Base-by-base conservation (phyloP, 1,140 invertebrate genomes). In the Drosophila punjabiensis region DNA sequence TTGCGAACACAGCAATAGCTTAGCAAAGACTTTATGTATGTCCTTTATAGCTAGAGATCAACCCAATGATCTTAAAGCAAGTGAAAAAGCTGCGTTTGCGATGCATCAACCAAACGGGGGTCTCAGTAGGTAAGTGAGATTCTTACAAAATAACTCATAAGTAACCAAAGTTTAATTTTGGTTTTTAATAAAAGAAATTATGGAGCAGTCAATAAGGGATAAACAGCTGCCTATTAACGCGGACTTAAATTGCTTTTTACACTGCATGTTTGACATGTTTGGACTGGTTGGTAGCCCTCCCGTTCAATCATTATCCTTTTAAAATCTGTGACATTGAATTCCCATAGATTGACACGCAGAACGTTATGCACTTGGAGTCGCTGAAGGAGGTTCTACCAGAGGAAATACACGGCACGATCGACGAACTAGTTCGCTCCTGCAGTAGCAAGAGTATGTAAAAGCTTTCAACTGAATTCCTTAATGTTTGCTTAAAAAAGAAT, bases 211-310 rank as follows among this genome's bases (percentile, higher is more conserved):
- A 0, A 43, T 82, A 14, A 73, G 59, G 30, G 58, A 52, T 3
- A 43, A 30, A 28, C 13, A 11, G 10, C 14, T 92, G 33, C 86
- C 88, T 5, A 53, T 61, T 1, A 79, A 92, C 66, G 47, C 60
- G 4, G n/a, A 20, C 14, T 63, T 92, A 6, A 80, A 91, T 16
- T 92, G 91, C 18, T 92, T 92, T 47, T 14, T 92, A 0, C 82
- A 92, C 52, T 92, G 91, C 73, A 70, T 92, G 75, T 79, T 92
- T 55, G 82, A 92, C 32, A 85, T 75, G 71, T 79, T 92, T n/a
- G 91, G 91, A 33, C 55, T 92, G 68, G 91, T 92, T 9, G 35
- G 48, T 32, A 47, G 20, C 69, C 62, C 28, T 14, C 0, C 1
- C 16, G n/a, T 28, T 16, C 6, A 35, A 35, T 9, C 4, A 37